Base-by-base conservation (phyloP, 2,797 vertebrate genomes). In the Carapus acus region DNA sequence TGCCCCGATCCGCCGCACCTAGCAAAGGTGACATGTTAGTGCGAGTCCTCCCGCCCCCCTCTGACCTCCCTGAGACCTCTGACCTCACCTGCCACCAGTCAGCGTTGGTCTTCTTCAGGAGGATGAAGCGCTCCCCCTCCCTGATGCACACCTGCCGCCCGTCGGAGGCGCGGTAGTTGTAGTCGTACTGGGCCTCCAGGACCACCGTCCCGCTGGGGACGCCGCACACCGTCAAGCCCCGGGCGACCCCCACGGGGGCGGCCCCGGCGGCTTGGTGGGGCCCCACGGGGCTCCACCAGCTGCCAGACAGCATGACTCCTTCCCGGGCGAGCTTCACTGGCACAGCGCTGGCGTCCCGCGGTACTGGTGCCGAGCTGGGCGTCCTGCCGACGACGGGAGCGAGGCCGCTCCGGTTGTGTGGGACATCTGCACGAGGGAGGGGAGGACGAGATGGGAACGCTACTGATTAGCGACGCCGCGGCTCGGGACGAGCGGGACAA, bases 1-100 rank as follows among this genome's bases (percentile, higher is more conserved):
- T 2, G 87, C 85, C 0, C 88, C 86, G 0, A 92, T 85, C 66
- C 87, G 79, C 22, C 88, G 85, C 29, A 90, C 93, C 85, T 87
- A 70, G 21, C 33, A 40, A 46, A 56, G 18, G 45, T 49, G 3
- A 63, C 42, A 70, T 33, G 49, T 3, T 56, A 49, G 56, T 55
- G 24, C 8, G 13, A 46, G n/a, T n/a, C n/a, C n/a, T n/a, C n/a
- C n/a, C n/a, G n/a, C 11, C 13, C 3, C n/a, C 2, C 7, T 3
- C 4, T 27, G 24, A 5, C 14, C 4, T 36, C n/a, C 34, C 13
- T 11, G 16, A 41, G 1, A 41, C 19, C 41, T n/a, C n/a, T n/a
- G n/a, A n/a, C n/a, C n/a, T 85, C 36, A 90, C 93, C 84, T 94
- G 89, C 94, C 94, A 96, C 93, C 94, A 95, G 80, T 94, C 93